Base-by-base conservation (phyloP, 2,113 vertebrate genomes). In the Aptenodytes forsteri region DNA sequence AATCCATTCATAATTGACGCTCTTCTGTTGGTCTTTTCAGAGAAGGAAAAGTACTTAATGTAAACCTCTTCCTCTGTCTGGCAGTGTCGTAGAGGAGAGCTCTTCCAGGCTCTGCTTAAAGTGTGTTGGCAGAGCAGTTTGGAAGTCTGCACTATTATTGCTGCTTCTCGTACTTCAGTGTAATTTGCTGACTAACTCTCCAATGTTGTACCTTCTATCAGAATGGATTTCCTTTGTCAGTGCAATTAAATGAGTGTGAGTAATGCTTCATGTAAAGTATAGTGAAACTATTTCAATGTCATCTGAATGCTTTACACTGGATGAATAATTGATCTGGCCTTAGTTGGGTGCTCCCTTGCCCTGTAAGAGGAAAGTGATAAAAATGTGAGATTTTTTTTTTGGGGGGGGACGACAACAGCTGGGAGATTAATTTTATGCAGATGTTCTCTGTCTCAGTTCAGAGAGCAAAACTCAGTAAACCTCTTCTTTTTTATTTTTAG, bases 181-280 rank as follows among this genome's bases (percentile, higher is more conserved):
- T 66, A 42, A 86, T 78, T 77, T 95, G 72, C 93, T 96, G 90
- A 92, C 49, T 88, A 93, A 86, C 38, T 94, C 77, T 70, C 22
- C 32, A 17, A 5, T 90, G 55, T 86, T 92, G 62, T 89, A 77
- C 54, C 42, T 92, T 73, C 83, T 73, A 9, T n/a, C 64, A 73
- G 50, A 92, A 83, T 62, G 72, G 79, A 56, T 92, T 94, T 92
- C 71, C 58, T 83, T 95, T 90, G 62, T 89, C 52, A 52, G 58
- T 83, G 55, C 71, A 62, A 70, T 90, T 93, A 86, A 88, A 58
- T 90, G 52, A 72, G 7, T 70, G 40, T 83, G 88, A 89, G 54
- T 83, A 83, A 87, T 89, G 59, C 49, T 73, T 90, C 36, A 7
- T 50, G 27, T 62, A 64, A 89, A 94, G 18, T 46, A 5, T 7